A percentile compares a stretch with the other conserved stretches of the same genome.
Conservation (phyloP, 2,113 vertebrate genomes). For the Leptodactylus fuscus region DNA sequence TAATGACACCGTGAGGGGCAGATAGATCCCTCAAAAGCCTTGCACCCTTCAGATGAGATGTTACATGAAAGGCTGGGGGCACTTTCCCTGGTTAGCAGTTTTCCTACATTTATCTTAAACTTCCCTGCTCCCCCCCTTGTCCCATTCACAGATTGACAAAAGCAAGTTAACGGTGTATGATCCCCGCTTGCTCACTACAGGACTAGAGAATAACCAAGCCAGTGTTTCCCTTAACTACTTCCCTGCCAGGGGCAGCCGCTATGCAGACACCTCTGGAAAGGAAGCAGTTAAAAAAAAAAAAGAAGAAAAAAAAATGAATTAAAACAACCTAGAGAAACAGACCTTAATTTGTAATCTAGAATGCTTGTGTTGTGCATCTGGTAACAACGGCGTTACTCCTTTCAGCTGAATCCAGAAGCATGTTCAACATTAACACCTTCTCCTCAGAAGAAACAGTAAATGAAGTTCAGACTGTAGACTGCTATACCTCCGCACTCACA, state of each 20-base stretch:
- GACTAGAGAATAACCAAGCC: constrained; percentile 47
- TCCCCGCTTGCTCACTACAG: constrained; percentile 36
- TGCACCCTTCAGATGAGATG: background rate
- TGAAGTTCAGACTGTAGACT: constrained; percentile 81
- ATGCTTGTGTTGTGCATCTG: constrained; percentile 25
- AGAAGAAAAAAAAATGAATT: background rate
- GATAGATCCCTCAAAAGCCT: background rate
- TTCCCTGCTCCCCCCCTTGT: constrained; percentile 61
- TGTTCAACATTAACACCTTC: constrained; percentile 29
- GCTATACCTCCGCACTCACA: constrained; percentile 80
- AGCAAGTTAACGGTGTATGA: constrained; percentile 33
- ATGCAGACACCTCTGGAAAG: background rate
- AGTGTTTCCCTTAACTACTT: constrained; percentile 50
- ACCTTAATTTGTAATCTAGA: constrained; percentile 44
- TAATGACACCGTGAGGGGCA: background rate
- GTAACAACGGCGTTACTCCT: constrained; percentile 19
- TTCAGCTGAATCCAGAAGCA: constrained; percentile 42
- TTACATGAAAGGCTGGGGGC: background rate
- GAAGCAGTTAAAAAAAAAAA: constrained; percentile 66
- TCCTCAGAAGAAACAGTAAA: constrained; percentile 71
- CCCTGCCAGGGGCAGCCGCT: constrained; percentile 12
- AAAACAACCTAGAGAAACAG: constrained; percentile 54
- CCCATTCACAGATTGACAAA: constrained; percentile 75
- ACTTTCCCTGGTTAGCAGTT: background rate
- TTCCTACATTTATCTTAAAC: constrained; percentile 15